phyloP scores from a whole-genome alignment of 2,797 vertebrate genomes.

The Neoniphon sammara region DNA sequence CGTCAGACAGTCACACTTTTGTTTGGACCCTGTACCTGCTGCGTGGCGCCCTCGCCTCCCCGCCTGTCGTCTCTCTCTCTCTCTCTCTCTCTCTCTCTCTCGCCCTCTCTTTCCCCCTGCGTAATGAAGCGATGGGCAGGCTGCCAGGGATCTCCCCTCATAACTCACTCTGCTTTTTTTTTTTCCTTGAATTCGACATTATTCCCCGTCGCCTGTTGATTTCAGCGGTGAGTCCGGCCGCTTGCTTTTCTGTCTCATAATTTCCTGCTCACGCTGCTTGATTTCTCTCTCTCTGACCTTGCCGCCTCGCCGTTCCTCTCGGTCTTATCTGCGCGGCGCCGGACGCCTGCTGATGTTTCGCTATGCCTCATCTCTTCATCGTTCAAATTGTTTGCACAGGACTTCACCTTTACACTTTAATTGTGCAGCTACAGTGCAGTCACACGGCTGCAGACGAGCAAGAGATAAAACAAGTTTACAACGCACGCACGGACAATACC shows the following conservation, averaged over 20 bases:
- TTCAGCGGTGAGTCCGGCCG: constrained; percentile 46
- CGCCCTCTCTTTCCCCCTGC: constrained; percentile 1
- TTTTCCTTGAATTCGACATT: neutral
- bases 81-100: constrained; percentile 7
- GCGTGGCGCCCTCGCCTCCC: constrained; percentile 38
- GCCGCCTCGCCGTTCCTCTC: neutral
- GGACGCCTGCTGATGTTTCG: constrained; percentile 15
- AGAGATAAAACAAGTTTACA: too few relatives aligned
- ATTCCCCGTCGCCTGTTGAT: constrained; percentile 26
- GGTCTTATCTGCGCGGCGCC: constrained; percentile 4
- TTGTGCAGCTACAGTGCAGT: neutral
- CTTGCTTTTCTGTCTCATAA: constrained; percentile 13
- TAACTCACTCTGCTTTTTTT: constrained; percentile 17
- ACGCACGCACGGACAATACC: constrained; percentile 35
- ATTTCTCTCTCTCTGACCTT: too few relatives aligned
- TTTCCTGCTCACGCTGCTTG: constrained; percentile 3
- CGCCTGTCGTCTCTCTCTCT: too few relatives aligned
- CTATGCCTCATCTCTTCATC: neutral
- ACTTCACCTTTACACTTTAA: constrained; percentile 4
- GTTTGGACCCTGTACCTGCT: constrained; percentile 40
- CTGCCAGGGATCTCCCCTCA: constrained; percentile 40
- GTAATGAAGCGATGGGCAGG: constrained; percentile 39
- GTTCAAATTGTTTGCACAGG: neutral
- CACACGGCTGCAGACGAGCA: neutral
- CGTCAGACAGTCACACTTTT: constrained; percentile 35